Percentiles rank a stretch among this genome's conserved stretches.
These are phyloP conservation scores for Bilobella aurantiaca DNA, from an alignment of 1,140 invertebrate genomes.

Conservation along the genomic window DNA sequence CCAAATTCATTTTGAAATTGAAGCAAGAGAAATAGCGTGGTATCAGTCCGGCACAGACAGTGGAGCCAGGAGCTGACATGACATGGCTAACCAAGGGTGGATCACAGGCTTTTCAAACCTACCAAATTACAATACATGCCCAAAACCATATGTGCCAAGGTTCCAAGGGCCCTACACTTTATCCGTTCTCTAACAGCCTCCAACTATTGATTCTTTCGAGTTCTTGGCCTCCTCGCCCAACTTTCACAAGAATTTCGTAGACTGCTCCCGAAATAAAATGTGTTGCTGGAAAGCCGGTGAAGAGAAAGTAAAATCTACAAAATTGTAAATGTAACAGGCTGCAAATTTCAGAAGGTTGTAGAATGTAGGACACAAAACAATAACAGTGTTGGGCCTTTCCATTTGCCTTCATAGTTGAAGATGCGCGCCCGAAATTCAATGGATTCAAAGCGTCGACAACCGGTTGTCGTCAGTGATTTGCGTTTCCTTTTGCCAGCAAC, in stretches of 20 bases:
- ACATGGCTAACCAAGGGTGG: not conserved
- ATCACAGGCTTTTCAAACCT: not conserved
- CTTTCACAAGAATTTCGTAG: too few relatives aligned
- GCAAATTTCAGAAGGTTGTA: too few relatives aligned
- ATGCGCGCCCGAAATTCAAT: too few relatives aligned
- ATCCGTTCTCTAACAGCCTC: not conserved
- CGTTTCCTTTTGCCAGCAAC: too few relatives aligned
- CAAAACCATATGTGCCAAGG: not conserved
- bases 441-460: too few relatives aligned
- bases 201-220: not conserved
- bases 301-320: not conserved
- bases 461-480: too few relatives aligned
- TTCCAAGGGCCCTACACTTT: not conserved
- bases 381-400: too few relatives aligned
- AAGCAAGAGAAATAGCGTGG: not conserved
- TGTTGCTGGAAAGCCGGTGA: not conserved
- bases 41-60: slow-evolving; percentile 6
- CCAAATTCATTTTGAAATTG: not conserved
- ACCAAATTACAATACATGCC: not conserved
- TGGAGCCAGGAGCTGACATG: not conserved
- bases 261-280: too few relatives aligned
- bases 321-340: not conserved
- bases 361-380: too few relatives aligned
- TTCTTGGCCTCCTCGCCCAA: not conserved
- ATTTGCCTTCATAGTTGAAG: too few relatives aligned